Evolutionary conservation across 2,113 vertebrate genomes (phyloP).

Genomic region (Amazona vittata): DNA sequence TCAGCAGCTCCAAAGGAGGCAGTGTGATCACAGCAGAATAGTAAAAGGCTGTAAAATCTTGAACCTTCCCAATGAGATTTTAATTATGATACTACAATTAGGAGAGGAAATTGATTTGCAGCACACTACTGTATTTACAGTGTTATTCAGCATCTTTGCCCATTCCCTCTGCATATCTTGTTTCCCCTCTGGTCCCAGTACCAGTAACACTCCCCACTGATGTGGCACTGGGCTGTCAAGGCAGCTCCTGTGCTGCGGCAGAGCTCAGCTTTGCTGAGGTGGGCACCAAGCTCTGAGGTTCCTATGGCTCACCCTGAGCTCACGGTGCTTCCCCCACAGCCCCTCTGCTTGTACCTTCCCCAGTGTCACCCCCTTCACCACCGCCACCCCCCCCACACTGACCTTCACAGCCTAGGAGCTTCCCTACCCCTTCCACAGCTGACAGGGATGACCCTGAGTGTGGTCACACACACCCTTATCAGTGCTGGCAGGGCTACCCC

Average conservation of each 20-base stretch:
- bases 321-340: accelerated
- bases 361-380: neutral
- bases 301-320: neutral
- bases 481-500: neutral
- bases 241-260: neutral
- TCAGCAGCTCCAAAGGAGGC: neutral
- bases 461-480: neutral
- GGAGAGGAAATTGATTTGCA: neutral
- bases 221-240: neutral
- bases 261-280: neutral
- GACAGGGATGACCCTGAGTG: neutral
- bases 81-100: neutral
- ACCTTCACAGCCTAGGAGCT: neutral
- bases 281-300: accelerated
- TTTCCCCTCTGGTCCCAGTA: neutral
- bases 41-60: neutral
- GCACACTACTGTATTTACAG: accelerated
- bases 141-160: neutral
- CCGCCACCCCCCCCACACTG: accelerated
- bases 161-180: neutral
- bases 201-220: accelerated
- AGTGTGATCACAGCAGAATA: neutral
- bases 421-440: neutral
- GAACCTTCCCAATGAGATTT: neutral
- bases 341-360: neutral